These are phyloP conservation scores for Ptychochromis oligacanthus DNA, from an alignment of 2,113 vertebrate genomes.

Conservation along the genomic window DNA sequence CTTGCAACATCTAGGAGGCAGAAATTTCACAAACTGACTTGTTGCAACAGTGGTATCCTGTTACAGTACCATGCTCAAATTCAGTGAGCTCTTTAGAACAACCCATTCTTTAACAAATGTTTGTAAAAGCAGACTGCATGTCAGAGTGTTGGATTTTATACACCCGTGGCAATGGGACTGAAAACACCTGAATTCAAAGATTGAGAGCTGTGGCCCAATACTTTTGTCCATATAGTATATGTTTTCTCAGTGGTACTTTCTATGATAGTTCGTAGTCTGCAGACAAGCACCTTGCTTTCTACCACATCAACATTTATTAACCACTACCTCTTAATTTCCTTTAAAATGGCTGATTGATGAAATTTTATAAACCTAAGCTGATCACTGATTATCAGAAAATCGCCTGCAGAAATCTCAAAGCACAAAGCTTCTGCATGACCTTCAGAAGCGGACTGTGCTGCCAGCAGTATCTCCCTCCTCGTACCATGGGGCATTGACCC, in stretches of 20 bases:
- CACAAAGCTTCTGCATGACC: slow-evolving; percentile 22
- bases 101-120: not conserved
- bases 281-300: not conserved
- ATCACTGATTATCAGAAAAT: slow-evolving; percentile 7
- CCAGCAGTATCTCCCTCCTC: slow-evolving; percentile 12
- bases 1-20: not conserved
- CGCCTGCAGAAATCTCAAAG: not conserved
- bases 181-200: too few relatives aligned
- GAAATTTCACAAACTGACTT: not conserved
- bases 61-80: not conserved
- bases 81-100: too few relatives aligned
- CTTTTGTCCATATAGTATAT: not conserved
- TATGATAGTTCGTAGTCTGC: not conserved
- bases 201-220: too few relatives aligned
- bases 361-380: not conserved
- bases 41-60: not conserved
- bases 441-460: slow-evolving; percentile 5
- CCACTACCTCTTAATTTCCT: not conserved
- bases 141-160: not conserved
- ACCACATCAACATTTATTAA: not conserved
- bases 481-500: not conserved
- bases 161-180: not conserved
- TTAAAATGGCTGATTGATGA: not conserved
- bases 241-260: not conserved
- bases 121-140: not conserved